These are phyloP conservation scores for Perognathus longimembris DNA, from an alignment of 2,113 vertebrate species.

Conservation along the genomic window DNA sequence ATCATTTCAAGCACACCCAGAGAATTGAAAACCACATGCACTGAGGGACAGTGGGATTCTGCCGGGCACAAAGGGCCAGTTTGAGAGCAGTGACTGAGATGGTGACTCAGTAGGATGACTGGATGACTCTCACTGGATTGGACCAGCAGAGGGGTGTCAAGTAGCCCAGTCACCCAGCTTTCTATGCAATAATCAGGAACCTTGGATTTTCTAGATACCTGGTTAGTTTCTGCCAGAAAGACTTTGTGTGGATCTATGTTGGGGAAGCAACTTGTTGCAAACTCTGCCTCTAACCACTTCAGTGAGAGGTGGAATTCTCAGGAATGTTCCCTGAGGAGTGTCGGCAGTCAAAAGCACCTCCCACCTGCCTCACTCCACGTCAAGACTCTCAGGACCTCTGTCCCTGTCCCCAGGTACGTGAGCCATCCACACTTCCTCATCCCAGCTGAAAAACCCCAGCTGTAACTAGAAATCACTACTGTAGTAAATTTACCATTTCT, in stretches of 20 bases:
- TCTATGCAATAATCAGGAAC: background rate
- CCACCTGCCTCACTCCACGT: background rate
- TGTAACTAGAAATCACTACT: background rate
- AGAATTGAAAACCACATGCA: background rate
- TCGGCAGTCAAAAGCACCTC: too few species aligned
- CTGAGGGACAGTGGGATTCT: background rate
- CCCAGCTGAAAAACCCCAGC: background rate
- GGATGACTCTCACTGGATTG: fast-evolving
- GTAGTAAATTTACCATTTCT: background rate
- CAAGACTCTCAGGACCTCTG: too few species aligned
- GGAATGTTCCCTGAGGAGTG: background rate
- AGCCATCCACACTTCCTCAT: background rate
- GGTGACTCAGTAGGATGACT: background rate
- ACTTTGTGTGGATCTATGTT: too few species aligned
- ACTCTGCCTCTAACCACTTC: background rate
- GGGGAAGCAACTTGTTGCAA: slow-evolving; percentile 29
- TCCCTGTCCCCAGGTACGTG: too few species aligned
- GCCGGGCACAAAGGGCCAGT: background rate
- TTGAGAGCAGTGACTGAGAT: background rate
- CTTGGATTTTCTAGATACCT: background rate
- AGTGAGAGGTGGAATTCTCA: background rate
- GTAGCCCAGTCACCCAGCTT: background rate
- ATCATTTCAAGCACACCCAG: slow-evolving; percentile 9
- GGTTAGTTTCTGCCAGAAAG: too few species aligned
- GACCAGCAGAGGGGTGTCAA: background rate